Percentiles rank a stretch among this genome's conserved stretches.
These are phyloP conservation scores for Agriotes lineatus DNA, from an alignment of 2,888 invertebrate species.

Conservation along the genomic window DNA sequence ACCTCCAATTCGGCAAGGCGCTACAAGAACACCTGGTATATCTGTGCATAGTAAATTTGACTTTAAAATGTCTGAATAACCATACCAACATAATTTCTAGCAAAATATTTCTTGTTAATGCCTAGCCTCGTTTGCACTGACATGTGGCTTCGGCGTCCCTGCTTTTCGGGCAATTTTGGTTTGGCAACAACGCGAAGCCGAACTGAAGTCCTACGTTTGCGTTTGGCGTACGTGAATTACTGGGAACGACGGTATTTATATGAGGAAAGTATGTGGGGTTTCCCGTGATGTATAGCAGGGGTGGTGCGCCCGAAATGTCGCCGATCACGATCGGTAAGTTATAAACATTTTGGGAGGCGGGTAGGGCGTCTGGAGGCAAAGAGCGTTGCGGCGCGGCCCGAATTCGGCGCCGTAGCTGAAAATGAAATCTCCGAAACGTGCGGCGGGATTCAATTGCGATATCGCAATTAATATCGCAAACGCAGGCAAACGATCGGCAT, in stretches of 20 bases:
- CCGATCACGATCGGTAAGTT: slow-evolving; percentile 30
- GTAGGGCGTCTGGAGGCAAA: slow-evolving; percentile 11
- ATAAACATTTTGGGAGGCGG: slow-evolving; percentile 15
- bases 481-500: slow-evolving; percentile 36
- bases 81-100: no score
- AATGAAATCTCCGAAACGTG: slow-evolving; percentile 61
- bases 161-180: background rate
- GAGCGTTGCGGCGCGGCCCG: slow-evolving; percentile 54
- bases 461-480: slow-evolving; percentile 52
- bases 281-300: slow-evolving; percentile 27
- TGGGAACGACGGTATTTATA: slow-evolving; percentile 30
- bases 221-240: slow-evolving; percentile 24
- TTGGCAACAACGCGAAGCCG: slow-evolving; percentile 5
- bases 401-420: slow-evolving; percentile 56
- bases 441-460: slow-evolving; percentile 57
- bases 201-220: slow-evolving; percentile 17
- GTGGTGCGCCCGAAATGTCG: slow-evolving; percentile 2
- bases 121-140: no score
- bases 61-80: no score
- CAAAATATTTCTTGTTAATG: no score
- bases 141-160: no score
- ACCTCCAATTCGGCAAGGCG: no score
- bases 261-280: slow-evolving; percentile 28
- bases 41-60: no score
- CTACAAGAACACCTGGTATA: no score